A percentile compares a stretch with the other conserved stretches of the same genome.
Evolutionary conservation across 2,113 vertebrate genomes (phyloP).

Genomic region (Sarotherodon lohbergeri): DNA sequence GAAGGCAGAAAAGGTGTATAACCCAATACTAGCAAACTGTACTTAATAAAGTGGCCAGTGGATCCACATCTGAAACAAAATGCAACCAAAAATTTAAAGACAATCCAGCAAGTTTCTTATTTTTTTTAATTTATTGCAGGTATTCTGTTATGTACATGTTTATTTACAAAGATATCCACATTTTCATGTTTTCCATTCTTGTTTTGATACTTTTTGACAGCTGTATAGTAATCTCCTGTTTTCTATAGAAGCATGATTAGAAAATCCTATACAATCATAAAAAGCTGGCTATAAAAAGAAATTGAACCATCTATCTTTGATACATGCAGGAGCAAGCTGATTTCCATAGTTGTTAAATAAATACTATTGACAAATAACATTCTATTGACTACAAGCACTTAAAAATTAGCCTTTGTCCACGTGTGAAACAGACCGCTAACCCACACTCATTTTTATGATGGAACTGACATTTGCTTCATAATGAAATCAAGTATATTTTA

Average conservation of each 20-base stretch:
- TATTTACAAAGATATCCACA: conserved; percentile 70
- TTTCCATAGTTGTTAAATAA: conserved; percentile 74
- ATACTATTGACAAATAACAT: conserved; percentile 75
- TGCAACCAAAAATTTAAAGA: neutral
- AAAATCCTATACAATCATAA: conserved; percentile 56
- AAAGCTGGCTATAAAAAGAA: conserved; percentile 55
- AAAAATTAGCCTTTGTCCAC: conserved; percentile 39
- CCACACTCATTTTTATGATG: neutral
- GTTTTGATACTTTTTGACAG: conserved; percentile 32
- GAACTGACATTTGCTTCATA: neutral
- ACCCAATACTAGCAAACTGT: neutral
- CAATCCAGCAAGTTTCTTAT: neutral
- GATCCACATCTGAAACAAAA: neutral
- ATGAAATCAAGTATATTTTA: neutral
- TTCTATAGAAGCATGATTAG: conserved; percentile 53
- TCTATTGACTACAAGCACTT: conserved; percentile 58
- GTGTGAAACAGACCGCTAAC: conserved; percentile 21
- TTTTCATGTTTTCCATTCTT: conserved; percentile 27
- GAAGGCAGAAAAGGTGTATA: neutral
- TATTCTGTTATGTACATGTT: conserved; percentile 71
- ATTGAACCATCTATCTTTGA: conserved; percentile 45
- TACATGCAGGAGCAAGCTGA: conserved; percentile 44
- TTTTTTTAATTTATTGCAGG: conserved; percentile 67
- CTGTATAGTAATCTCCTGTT: conserved; percentile 39
- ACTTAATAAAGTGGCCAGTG: neutral